A percentile compares a stretch with the other conserved stretches of the same genome.
Evolutionary conservation across 2,113 vertebrate species (phyloP).

Genomic region (Oncorhynchus mykiss): DNA sequence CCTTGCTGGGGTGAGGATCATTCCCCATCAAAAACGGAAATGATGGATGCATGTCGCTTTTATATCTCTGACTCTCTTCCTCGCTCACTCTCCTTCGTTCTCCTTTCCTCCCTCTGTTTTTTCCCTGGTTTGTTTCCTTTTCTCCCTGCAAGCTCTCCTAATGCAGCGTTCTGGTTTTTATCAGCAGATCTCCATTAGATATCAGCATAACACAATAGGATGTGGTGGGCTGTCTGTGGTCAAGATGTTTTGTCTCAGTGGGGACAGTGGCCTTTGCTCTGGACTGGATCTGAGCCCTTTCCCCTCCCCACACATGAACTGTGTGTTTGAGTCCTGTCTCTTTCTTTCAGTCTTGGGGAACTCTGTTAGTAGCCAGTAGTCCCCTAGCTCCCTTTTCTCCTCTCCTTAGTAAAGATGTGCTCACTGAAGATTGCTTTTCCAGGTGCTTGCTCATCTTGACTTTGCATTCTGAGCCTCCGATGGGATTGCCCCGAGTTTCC

Average conservation of each 20-base stretch:
- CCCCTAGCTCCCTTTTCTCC: neutral
- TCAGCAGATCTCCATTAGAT: neutral
- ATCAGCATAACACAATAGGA: neutral
- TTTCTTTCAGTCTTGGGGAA: neutral
- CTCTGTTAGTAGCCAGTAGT: neutral
- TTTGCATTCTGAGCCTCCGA: neutral
- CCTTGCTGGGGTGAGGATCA: conserved; percentile 91
- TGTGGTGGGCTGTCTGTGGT: conserved; percentile 6
- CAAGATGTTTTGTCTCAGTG: neutral
- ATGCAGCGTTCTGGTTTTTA: too few species aligned
- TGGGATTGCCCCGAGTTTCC: neutral
- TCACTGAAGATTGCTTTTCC: conserved; percentile 1
- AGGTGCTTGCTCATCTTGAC: neutral
- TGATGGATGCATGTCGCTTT: too few species aligned
- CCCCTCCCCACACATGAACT: neutral
- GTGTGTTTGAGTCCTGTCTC: conserved; percentile 1
- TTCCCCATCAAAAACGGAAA: too few species aligned
- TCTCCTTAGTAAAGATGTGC: neutral
- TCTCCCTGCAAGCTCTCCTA: too few species aligned
- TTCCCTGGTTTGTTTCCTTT: too few species aligned
- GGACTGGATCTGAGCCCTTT: neutral
- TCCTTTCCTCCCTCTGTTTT: too few species aligned
- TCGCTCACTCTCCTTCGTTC: too few species aligned
- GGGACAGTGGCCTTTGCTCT: neutral
- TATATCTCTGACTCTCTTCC: too few species aligned